Conservation (phyloP, 2,113 vertebrate species). For the Indicator indicator region DNA sequence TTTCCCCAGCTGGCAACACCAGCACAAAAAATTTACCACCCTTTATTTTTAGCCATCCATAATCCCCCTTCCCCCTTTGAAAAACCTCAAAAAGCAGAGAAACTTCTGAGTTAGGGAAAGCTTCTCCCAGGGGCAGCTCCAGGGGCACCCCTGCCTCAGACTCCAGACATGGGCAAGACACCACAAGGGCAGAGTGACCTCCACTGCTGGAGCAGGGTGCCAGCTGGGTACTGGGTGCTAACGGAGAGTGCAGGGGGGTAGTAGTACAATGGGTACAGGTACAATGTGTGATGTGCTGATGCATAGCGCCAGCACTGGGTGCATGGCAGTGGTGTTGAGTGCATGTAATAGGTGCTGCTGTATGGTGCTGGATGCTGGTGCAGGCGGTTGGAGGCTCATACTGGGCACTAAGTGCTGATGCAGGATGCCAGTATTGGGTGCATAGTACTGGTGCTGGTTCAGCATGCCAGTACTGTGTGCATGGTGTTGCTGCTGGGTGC, state of each 20-base stretch:
- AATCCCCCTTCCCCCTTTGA: neutral
- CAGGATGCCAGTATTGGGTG: too few relatives aligned
- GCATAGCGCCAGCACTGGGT: neutral
- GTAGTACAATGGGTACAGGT: neutral
- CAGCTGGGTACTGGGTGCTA: neutral
- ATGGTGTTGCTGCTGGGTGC: neutral
- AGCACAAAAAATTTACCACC: slow-evolving; percentile 47
- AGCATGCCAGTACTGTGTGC: neutral
- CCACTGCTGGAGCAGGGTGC: neutral
- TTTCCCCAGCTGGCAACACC: slow-evolving; percentile 43
- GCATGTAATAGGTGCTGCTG: neutral
- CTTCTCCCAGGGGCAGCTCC: neutral
- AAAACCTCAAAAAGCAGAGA: neutral
- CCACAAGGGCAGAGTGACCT: neutral
- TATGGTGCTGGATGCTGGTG: too few relatives aligned
- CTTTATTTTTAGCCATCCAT: slow-evolving; percentile 31
- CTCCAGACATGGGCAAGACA: neutral
- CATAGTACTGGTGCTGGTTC: neutral
- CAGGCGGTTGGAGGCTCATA: fast-evolving
- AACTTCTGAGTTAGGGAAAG: neutral
- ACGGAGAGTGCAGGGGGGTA: neutral
- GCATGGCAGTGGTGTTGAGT: neutral
- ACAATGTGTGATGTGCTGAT: neutral
- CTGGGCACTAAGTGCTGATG: neutral
- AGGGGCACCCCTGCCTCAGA: too few relatives aligned